A percentile compares a stretch with the other conserved stretches of the same genome.
phyloP scores from a whole-genome alignment of 2,797 vertebrate genomes.

The Poecilia velifera region DNA sequence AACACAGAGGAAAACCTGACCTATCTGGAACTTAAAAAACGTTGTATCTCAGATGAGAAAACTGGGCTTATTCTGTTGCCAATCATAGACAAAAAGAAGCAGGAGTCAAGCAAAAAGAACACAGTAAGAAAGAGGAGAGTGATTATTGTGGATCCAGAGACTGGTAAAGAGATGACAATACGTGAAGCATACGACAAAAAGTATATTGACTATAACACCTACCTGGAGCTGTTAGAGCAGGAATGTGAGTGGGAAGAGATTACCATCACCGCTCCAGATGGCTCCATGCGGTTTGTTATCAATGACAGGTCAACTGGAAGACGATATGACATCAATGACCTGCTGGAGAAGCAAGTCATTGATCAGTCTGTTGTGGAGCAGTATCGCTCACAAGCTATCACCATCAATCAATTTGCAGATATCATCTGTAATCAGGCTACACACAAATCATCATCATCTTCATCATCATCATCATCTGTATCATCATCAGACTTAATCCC shows the following conservation, averaged over 20 bases:
- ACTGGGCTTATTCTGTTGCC: constrained; percentile 91
- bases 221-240: constrained; percentile 87
- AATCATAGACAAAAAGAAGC: constrained; percentile 87
- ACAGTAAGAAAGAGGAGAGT: constrained; percentile 91
- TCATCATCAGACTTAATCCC: constrained; percentile 1
- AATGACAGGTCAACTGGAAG: constrained; percentile 88
- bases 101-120: constrained; percentile 83
- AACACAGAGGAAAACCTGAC: constrained; percentile 96
- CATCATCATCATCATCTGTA: constrained; percentile 11
- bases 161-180: constrained; percentile 92
- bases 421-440: constrained; percentile 85
- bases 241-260: constrained; percentile 99
- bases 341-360: constrained; percentile 86
- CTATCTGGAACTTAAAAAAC: constrained; percentile 90
- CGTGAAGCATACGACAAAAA: constrained; percentile 92
- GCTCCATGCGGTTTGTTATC: constrained; percentile 85
- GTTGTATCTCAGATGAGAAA: constrained; percentile 88
- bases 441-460: not conserved
- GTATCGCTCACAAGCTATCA: constrained; percentile 85
- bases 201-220: constrained; percentile 92
- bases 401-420: constrained; percentile 90
- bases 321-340: constrained; percentile 89
- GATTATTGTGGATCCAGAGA: constrained; percentile 95
- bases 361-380: constrained; percentile 83
- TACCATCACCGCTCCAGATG: constrained; percentile 89